Base-by-base conservation (phyloP, 92 coral and sea anemone species). In the Paramuricea clavata region DNA sequence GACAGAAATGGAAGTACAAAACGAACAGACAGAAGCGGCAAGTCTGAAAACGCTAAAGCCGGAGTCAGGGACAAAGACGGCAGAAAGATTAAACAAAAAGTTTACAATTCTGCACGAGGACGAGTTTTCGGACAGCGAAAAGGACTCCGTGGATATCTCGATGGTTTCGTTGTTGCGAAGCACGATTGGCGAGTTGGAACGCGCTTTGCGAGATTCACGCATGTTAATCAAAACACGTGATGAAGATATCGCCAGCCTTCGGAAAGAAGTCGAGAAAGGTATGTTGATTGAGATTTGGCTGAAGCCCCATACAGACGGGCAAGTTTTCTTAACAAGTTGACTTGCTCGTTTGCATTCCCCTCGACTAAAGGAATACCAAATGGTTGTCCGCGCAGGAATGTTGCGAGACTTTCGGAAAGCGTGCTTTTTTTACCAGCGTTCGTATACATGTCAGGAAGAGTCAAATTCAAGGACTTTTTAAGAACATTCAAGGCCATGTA, bases 141-240 rank as follows among this genome's bases (percentile, higher is more conserved):
- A 60, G n/a, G 84, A 34, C 10, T 21, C 30, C 12, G 84, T n/a
- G n/a, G n/a, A 79, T 22, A 10, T 36, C 60, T 79, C 84, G 5
- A 32, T 67, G 34, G 84, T 79, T 23, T 12, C 25, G 22, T 79
- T 79, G 36, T 90, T 97, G 17, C 74, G 99, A 77, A 95, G 97
- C 11, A 97, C 99, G 32, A 92, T 97, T 31, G 86, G 95, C 59
- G 99, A 97, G 72, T 54, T 97, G 62, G 99, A 97, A 81, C 88
- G 99, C 41, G 99, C 98, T 23, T 75, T 94, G 23, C 90, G 88
- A 39, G 99, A 97, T 83, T 93, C 99, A 11, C 78, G 99, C 52
- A 74, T 93, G 43, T 78, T 97, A 33, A 32, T 97, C 17, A 87
- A 91, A 50, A 95, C 93, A 31, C 69, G 99, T n/a, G 99, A 97